Conservation (phyloP, 2,113 vertebrate genomes). For the Poeciliopsis turrubarensis region DNA sequence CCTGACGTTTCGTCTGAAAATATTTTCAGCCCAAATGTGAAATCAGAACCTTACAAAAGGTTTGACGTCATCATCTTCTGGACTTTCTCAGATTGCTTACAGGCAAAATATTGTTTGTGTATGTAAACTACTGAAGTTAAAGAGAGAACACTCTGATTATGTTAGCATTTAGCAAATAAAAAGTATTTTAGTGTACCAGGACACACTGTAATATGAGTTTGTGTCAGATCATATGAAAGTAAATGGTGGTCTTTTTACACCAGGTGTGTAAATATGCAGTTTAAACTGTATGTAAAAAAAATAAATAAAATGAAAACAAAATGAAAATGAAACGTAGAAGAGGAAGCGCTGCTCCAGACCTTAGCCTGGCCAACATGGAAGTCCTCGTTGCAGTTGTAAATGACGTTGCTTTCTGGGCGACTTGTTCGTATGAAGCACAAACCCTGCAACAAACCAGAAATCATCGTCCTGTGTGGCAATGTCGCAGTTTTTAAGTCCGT, state of each 20-base stretch:
- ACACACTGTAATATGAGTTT: not conserved
- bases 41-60: too few species aligned
- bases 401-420: slow-evolving; percentile 89
- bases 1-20: too few species aligned
- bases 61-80: too few species aligned
- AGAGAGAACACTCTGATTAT: not conserved
- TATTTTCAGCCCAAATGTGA: too few species aligned
- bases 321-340: not conserved
- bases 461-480: not conserved
- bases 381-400: slow-evolving; percentile 91
- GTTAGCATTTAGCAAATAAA: not conserved
- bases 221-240: not conserved
- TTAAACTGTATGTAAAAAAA: not conserved
- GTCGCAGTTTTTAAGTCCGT: too few species aligned
- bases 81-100: too few species aligned
- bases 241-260: not conserved
- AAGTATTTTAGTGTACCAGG: not conserved
- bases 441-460: slow-evolving; percentile 77
- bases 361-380: slow-evolving; percentile 95
- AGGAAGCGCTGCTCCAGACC: slow-evolving; percentile 67
- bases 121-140: not conserved
- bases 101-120: too few species aligned
- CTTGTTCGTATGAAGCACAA: slow-evolving; percentile 95
- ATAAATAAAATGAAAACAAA: not conserved
- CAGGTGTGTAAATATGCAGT: not conserved